Percentiles rank a stretch among this genome's conserved stretches.
Conservation (phyloP, 2,113 vertebrate species). For the Anoplopoma fimbria region DNA sequence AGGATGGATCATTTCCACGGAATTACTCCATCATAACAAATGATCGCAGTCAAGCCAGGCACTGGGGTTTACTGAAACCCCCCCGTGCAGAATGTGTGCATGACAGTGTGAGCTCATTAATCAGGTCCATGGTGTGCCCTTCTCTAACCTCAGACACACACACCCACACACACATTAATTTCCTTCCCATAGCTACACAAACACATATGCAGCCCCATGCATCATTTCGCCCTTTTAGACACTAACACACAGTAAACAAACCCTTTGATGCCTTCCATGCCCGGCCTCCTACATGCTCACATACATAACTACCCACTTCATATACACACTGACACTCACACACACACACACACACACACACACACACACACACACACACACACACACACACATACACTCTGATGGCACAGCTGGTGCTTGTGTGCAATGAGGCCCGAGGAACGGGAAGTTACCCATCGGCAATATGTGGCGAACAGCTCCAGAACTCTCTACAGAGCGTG, state of each 20-base stretch:
- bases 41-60: slow-evolving; percentile 31
- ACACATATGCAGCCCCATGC: slow-evolving; percentile 16
- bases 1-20: slow-evolving; percentile 51
- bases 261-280: slow-evolving; percentile 31
- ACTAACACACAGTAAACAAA: slow-evolving; percentile 30
- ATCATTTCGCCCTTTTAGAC: slow-evolving; percentile 32
- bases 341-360: slow-evolving; percentile 18
- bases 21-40: slow-evolving; percentile 59
- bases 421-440: slow-evolving; percentile 63
- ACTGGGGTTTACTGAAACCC: slow-evolving; percentile 47
- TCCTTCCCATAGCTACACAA: slow-evolving; percentile 11
- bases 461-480: slow-evolving; percentile 48
- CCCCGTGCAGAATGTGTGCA: slow-evolving; percentile 50
- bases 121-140: slow-evolving; percentile 38
- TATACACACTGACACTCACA: slow-evolving; percentile 24
- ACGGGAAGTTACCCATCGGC: slow-evolving; percentile 53
- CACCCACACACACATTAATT: slow-evolving; percentile 4
- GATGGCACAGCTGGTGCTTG: slow-evolving; percentile 55
- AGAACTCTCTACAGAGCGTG: slow-evolving; percentile 39
- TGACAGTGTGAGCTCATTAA: slow-evolving; percentile 60
- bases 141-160: slow-evolving; percentile 16
- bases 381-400: not conserved
- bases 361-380: slow-evolving; percentile 26
- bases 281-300: slow-evolving; percentile 39
- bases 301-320: slow-evolving; percentile 10